Evolutionary conservation across 2,113 vertebrate species (phyloP), one percentile per base, ranked within the genome.

Genomic region (Engraulis encrasicolus): DNA sequence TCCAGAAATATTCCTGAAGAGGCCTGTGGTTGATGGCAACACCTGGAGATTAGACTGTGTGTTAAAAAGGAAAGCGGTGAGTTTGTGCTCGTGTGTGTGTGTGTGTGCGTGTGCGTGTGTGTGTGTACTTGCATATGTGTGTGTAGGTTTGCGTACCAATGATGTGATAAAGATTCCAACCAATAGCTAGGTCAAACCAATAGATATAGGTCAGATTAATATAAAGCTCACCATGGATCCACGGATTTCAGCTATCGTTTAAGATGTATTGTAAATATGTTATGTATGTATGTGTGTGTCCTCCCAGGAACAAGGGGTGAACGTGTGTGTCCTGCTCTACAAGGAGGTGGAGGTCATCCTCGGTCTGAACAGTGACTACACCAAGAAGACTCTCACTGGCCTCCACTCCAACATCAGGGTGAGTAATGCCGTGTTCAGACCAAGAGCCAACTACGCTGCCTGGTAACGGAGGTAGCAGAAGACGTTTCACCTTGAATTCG

Each of bases 351-450:
- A 90, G 74, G 85, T 89, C 6, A 82, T 89, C n/a, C 82, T 92
- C 49, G 89, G 91, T 38, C 87, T 92, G 18, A 91, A 92, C 83
- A 90, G 91, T 50, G 90, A 90, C 2, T 92, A 91, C 81, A 92
- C 88, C 12, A 91, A 91, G 87, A 89, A 86, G 79, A 91, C 91
- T 5, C 86, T 91, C 15, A 88, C 86, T 78, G 82, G 85, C 52
- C 91, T 91, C 45, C 91, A 91, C 78, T 58, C 90, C 12, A 90
- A 90, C 85, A 91, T 92, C 84, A 90, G 52, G 87, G 91, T 90
- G 81, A 89, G 87, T 83, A 18, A 38, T n/a, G 27, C 19, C 6
- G 1, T 3, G 66, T 34, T 7, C 6, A 23, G 58, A 78, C 48
- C 85, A 87, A 5, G 3, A 45, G 40, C 9, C 3, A 45, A 45